Conservation (phyloP, 2,888 invertebrate species). For the Volucella zonaria region DNA sequence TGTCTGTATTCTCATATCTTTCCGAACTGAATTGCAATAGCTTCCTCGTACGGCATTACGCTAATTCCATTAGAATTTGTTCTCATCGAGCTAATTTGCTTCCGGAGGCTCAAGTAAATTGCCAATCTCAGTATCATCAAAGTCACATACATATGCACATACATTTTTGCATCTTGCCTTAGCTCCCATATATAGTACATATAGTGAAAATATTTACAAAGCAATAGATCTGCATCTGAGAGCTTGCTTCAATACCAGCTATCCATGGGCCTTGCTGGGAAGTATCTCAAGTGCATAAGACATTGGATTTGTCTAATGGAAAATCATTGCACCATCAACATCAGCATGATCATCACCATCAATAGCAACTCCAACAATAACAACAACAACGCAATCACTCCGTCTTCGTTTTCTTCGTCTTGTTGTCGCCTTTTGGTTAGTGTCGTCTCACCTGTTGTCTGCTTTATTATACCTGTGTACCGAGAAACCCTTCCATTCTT, state of each 20-base stretch:
- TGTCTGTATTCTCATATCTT: too few species aligned
- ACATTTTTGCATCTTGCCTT: background rate
- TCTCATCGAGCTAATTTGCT: too few species aligned
- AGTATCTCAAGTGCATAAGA: conserved; percentile 1
- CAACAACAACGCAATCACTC: conserved; percentile 1
- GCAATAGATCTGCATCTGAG: conserved; percentile 17
- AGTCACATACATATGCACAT: background rate
- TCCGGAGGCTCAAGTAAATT: too few species aligned
- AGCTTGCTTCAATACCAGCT: background rate
- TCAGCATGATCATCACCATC: background rate
- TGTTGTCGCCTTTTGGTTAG: background rate
- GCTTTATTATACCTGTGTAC: background rate
- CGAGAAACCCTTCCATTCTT: conserved; percentile 62
- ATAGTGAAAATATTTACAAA: background rate
- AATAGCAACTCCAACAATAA: background rate
- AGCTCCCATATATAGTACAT: background rate
- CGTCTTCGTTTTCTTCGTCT: conserved; percentile 1
- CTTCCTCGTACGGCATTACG: too few species aligned
- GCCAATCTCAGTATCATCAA: background rate
- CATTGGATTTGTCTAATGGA: conserved; percentile 27
- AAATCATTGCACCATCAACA: conserved; percentile 14
- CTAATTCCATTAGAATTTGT: too few species aligned
- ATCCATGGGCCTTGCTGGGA: background rate
- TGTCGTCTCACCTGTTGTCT: conserved; percentile 24
- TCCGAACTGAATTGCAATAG: too few species aligned